Conservation (phyloP, 2,113 vertebrate species). For the Corythoichthys intestinalis region DNA sequence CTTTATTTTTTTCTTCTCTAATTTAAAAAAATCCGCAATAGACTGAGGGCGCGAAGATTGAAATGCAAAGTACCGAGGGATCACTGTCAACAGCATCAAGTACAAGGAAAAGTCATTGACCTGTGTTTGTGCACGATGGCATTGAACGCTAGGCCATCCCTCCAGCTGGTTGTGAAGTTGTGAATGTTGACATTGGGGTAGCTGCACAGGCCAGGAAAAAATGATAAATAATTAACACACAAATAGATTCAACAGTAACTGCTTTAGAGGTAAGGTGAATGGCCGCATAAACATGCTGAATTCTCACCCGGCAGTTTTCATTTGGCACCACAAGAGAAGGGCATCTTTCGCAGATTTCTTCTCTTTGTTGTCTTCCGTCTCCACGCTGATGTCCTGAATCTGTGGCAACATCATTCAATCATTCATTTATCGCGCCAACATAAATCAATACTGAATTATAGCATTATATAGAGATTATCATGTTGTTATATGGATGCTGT, state of each 20-base stretch:
- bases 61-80: no score
- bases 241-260: slow-evolving; percentile 5
- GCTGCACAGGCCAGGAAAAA: slow-evolving; percentile 63
- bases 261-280: not conserved
- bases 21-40: no score
- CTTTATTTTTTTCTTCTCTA: no score
- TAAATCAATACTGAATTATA: not conserved
- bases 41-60: no score
- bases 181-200: slow-evolving; percentile 92
- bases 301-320: slow-evolving; percentile 91
- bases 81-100: slow-evolving; percentile 2
- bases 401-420: slow-evolving; percentile 41
- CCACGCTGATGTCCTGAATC: slow-evolving; percentile 96
- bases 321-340: slow-evolving; percentile 91
- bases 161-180: slow-evolving; percentile 95
- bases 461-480: not conserved
- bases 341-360: slow-evolving; percentile 94
- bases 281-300: not conserved
- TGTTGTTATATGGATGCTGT: slow-evolving; percentile 9
- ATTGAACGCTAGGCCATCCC: slow-evolving; percentile 90
- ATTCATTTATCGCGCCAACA: not conserved
- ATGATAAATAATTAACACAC: slow-evolving; percentile 49
- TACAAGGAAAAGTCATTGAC: slow-evolving; percentile 64
- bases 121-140: slow-evolving; percentile 95
- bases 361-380: slow-evolving; percentile 91